Base-by-base conservation (phyloP, 1,140 invertebrate genomes). In the Drosophila biarmipes region DNA sequence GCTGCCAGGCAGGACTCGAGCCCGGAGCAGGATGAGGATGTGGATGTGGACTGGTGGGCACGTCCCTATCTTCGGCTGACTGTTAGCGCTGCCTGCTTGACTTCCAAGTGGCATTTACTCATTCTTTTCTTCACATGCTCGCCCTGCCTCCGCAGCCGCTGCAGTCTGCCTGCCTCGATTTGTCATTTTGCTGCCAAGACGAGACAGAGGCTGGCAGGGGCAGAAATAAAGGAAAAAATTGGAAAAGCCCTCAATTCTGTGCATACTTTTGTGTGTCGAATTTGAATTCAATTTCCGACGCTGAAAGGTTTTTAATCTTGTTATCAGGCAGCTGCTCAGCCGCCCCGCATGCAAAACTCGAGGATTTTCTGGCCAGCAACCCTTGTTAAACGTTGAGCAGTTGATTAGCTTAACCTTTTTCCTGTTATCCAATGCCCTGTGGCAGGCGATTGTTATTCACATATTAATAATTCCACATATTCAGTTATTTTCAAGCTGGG, bases 261-360 rank as follows among this genome's bases (percentile, higher is more conserved):
- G 84, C 84, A 89, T 89, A 84, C 79, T 89, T 89, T 67, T 89
- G 84, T 89, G 85, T 87, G 79, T 82, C 80, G 84, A 89, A 89
- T 89, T 89, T 80, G 84, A 89, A 89, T 89, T 89, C 84, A 89
- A 89, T 89, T 89, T 89, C 84, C 80, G 85, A 80, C 68, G 76
- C 76, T 89, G 84, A 89, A 89, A 89, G 84, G 84, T 89, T 89
- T 89, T 89, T 89, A 89, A 89, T 89, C 85, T 89, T 89, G 85
- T 89, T 89, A 82, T 59, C 79, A 62, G 62, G 57, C 78, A 57
- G 76, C 73, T 80, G 42, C 54, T 77, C 67, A 49, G 37, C 43
- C 43, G 38, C 46, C 29, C 38, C 59, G 68, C 67, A 35, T 52
- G 49, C 74, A 68, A 64, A 35, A 55, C 58, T 66, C 66, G 34